These are phyloP conservation scores for Nothobranchius kuhntae DNA, from an alignment of 2,113 vertebrate genomes.

Conservation along the genomic window DNA sequence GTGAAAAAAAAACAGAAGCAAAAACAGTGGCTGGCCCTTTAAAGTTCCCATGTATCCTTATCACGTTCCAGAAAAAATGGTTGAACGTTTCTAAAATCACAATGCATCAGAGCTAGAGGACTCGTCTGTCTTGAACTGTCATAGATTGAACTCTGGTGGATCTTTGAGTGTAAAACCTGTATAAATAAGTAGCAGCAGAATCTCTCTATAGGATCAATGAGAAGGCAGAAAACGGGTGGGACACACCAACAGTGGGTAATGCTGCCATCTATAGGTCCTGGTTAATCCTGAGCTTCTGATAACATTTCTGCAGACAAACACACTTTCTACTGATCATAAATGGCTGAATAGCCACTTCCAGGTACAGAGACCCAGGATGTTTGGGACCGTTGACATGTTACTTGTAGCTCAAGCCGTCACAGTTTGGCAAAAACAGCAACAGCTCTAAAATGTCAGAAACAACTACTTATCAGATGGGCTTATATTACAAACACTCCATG, in stretches of 20 bases:
- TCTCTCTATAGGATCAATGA: constrained; percentile 11
- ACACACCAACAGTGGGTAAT: constrained; percentile 52
- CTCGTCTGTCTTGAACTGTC: neutral
- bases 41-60: neutral
- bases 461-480: neutral
- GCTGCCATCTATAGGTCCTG: constrained; percentile 73
- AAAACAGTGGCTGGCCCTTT: neutral
- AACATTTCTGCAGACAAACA: constrained; percentile 4
- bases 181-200: constrained; percentile 5
- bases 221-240: constrained; percentile 33
- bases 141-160: neutral
- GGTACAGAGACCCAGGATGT: neutral
- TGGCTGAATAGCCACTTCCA: neutral
- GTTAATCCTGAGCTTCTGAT: neutral
- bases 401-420: neutral
- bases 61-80: neutral
- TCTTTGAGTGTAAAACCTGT: neutral
- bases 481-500: neutral
- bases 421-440: neutral
- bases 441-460: neutral
- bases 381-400: no score
- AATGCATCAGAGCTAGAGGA: neutral
- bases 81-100: neutral
- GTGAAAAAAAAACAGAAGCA: neutral
- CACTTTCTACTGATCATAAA: neutral